phyloP scores from a whole-genome alignment of 2,113 vertebrate genomes.

The Nansenia antarctica region DNA sequence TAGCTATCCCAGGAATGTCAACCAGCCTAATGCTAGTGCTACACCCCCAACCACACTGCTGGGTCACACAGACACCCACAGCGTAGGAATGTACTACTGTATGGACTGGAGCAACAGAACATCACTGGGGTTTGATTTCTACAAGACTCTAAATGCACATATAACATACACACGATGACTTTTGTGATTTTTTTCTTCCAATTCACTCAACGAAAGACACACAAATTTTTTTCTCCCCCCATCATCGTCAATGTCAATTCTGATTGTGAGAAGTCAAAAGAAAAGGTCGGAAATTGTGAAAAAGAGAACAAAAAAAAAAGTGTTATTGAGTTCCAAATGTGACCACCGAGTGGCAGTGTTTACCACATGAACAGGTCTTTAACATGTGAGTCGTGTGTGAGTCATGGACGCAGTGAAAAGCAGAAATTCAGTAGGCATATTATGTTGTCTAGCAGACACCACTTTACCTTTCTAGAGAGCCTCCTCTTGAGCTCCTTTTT shows the following conservation, averaged over 20 bases:
- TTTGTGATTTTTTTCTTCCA: too few species aligned
- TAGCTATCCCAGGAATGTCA: background rate
- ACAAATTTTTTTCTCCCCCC: too few species aligned
- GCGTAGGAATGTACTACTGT: background rate
- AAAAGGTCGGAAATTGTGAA: background rate
- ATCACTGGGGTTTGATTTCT: background rate
- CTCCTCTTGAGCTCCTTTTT: constrained; percentile 95
- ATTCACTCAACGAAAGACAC: too few species aligned
- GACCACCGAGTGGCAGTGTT: constrained; percentile 39
- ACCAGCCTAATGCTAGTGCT: background rate
- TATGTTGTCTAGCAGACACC: background rate
- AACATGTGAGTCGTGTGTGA: background rate
- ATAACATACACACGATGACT: too few species aligned
- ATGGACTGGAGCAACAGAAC: background rate
- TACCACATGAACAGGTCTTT: background rate
- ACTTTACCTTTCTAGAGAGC: constrained; percentile 91
- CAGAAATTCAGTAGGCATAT: background rate
- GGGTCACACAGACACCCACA: too few species aligned
- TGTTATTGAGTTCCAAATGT: background rate
- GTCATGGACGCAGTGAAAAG: background rate
- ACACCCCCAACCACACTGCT: background rate
- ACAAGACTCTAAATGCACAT: too few species aligned
- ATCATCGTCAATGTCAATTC: too few species aligned
- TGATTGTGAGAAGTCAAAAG: too few species aligned
- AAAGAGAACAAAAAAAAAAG: background rate